Conservation (phyloP, 37 sponge, comb jelly and placozoan genomes). For the Halisarca cf. caerulea region DNA sequence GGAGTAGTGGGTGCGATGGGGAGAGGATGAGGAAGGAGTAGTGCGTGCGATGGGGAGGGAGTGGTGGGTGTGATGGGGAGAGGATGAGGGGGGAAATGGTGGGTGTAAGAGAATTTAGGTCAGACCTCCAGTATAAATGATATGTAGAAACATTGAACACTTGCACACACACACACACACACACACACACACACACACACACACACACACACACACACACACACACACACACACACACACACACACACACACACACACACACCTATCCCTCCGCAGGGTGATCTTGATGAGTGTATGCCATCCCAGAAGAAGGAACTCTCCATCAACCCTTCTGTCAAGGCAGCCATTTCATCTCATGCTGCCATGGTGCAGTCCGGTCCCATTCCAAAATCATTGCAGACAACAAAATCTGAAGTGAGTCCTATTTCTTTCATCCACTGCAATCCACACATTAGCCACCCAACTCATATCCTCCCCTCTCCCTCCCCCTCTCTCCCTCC, state of each 20-base stretch:
- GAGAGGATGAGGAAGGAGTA: no score
- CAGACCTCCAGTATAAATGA: no score
- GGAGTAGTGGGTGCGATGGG: no score
- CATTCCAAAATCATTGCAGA: conserved; percentile 23
- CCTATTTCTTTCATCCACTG: neutral
- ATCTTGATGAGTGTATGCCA: neutral
- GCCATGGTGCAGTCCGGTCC: conserved; percentile 8
- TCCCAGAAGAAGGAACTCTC: conserved; percentile 17
- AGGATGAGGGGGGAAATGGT: no score
- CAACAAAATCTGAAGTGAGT: conserved; percentile 27
- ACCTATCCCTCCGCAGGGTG: conserved; percentile 4
- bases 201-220: no score
- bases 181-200: no score
- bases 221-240: no score
- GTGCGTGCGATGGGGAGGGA: no score
- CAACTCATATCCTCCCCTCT: neutral
- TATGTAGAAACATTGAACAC: no score
- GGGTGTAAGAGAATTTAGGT: no score
- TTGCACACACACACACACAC: no score
- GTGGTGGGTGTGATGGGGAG: no score
- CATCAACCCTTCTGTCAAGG: conserved; percentile 59
- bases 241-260: neutral
- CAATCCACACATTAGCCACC: neutral
- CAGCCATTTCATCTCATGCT: conserved; percentile 36
- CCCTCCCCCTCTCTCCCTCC: neutral